Evolutionary conservation across 2,797 vertebrate genomes (phyloP), one percentile per base, ranked within the genome.

Genomic region (Silurus lanzhouensis): DNA sequence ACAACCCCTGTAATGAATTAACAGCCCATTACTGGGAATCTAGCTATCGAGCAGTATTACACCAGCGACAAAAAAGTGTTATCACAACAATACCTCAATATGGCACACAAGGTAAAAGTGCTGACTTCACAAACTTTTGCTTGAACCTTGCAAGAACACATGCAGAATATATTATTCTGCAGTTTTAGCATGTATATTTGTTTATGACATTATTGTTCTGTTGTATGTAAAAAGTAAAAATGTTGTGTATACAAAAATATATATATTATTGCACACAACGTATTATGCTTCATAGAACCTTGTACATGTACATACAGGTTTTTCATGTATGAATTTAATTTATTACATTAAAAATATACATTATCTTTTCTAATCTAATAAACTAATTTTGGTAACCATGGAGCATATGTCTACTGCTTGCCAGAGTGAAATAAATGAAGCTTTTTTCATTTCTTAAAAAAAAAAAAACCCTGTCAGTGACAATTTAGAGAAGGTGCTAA

Each of bases 1-100:
- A 94, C 94, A 94, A 91, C 93, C 90, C 91, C 93, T 87, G 87
- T 95, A 95, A 96, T 96, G 95, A 95, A 95, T 93, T 93, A 93
- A 92, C 94, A 92, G 92, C 90, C 94, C 94, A 95, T 95, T 95
- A 95, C 92, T 84, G 87, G 82, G 92, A 93, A 91, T 92, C 93
- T 92, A 57, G 92, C 93, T 90, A 87, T 82, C 89, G 92, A 94
- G 92, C 91, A 92, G 88, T 85, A 90, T 61, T 91, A 93, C 94
- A 93, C 92, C 92, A 83, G 74, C 71, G 67, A 77, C 78, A 77
- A 84, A 82, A 17, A 70, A 19, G 44, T 38, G 20, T 58, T 85
- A 82, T 87, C 86, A 48, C 86, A 67, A 22, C 75, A 55, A 60
- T 61, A 75, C 64, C 58, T 89, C 82, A 86, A 84, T 83, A 87